Percentiles rank a stretch among this genome's conserved stretches.
These are phyloP conservation scores for Ichneumoninae sp. DNA, from an alignment of 2,888 invertebrate genomes.

Conservation along the genomic window DNA sequence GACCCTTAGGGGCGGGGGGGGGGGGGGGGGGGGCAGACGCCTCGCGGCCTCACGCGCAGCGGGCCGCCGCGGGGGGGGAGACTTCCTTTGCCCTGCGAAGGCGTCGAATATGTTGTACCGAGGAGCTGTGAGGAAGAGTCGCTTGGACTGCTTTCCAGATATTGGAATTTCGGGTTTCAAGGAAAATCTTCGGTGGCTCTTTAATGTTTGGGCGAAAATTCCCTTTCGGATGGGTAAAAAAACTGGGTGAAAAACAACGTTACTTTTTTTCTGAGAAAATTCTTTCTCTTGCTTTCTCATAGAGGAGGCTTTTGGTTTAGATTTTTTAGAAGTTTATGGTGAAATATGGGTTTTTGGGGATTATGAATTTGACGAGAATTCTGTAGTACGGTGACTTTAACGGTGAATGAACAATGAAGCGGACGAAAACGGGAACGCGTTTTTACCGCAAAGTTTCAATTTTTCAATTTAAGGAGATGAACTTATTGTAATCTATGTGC, in stretches of 20 bases:
- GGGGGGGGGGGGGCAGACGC: too few species aligned
- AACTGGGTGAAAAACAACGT: too few species aligned
- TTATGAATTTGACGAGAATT: neutral
- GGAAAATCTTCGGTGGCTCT: neutral
- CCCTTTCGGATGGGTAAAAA: too few species aligned
- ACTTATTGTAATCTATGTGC: neutral
- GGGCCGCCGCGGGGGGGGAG: too few species aligned
- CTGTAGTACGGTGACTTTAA: neutral
- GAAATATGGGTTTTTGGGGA: neutral
- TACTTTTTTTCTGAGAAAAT: neutral
- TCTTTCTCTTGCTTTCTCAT: neutral
- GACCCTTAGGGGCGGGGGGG: conserved; percentile 57
- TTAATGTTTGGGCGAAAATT: too few species aligned
- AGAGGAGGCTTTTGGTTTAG: neutral
- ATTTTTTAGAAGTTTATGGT: neutral
- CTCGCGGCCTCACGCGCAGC: too few species aligned
- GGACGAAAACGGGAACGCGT: too few species aligned
- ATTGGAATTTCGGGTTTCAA: neutral
- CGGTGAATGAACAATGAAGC: neutral
- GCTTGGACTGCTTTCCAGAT: neutral
- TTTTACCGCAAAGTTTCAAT: too few species aligned
- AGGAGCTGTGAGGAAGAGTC: neutral
- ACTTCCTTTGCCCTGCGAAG: conserved; percentile 40
- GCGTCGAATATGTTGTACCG: conserved; percentile 28
- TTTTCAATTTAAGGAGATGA: neutral